A percentile compares a stretch with the other conserved stretches of the same genome.
Evolutionary conservation across 2,113 vertebrate genomes (phyloP).

Genomic region (Nerophis ophidion): DNA sequence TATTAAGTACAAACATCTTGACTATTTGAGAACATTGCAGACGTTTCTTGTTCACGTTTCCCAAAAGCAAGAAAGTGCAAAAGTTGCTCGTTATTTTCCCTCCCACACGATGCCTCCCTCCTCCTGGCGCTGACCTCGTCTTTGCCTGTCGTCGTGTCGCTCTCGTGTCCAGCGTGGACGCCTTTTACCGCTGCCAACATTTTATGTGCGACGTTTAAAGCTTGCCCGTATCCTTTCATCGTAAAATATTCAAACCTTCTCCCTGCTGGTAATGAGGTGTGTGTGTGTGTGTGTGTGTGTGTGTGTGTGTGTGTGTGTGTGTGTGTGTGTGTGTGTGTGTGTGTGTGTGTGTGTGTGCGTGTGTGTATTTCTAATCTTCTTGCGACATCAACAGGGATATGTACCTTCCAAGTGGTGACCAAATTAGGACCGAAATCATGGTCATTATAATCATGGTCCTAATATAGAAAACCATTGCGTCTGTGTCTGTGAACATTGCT

Average conservation of each 20-base stretch:
- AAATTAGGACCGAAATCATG: no score
- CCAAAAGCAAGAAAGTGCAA: no score
- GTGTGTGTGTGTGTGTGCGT: neutral
- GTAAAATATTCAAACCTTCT: constrained; percentile 8
- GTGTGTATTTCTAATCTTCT: neutral
- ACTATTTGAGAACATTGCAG: no score
- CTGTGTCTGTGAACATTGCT: no score
- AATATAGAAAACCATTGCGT: no score
- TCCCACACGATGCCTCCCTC: neutral
- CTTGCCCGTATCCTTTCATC: neutral
- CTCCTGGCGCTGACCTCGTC: constrained; percentile 9
- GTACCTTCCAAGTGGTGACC: no score
- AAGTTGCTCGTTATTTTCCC: constrained; percentile 14
- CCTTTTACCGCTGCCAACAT: constrained; percentile 33
- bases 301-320: neutral
- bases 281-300: neutral
- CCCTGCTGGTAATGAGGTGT: neutral
- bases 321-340: neutral
- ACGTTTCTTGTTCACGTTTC: no score
- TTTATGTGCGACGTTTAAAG: constrained; percentile 8
- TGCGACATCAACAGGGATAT: no score
- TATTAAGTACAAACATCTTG: no score
- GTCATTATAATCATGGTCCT: no score
- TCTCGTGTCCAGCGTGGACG: neutral
- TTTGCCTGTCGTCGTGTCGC: constrained; percentile 12